phyloP scores from a whole-genome alignment of 2,888 invertebrate species.

The Diadromus collaris region DNA sequence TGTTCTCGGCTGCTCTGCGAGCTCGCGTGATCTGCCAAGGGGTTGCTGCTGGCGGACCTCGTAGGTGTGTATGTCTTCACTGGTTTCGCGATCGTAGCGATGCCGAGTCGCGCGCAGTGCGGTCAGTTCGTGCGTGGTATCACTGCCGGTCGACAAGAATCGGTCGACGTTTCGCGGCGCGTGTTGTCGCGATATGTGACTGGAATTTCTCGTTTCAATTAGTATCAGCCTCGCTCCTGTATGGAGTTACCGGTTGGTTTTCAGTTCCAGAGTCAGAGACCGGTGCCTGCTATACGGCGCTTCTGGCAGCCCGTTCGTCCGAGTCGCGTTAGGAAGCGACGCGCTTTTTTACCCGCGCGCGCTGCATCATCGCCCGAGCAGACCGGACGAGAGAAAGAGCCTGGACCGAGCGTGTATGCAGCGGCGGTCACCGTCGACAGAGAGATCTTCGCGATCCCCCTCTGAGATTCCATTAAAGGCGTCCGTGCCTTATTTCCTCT shows the following conservation, averaged over 20 bases:
- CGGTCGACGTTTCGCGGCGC: conserved; percentile 58
- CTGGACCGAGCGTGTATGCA: conserved; percentile 25
- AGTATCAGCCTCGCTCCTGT: conserved; percentile 60
- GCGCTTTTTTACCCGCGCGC: conserved; percentile 49
- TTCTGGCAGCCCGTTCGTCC: conserved; percentile 19
- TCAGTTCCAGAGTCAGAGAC: not conserved
- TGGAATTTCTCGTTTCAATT: conserved; percentile 68
- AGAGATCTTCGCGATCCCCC: conserved; percentile 52
- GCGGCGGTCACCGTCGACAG: conserved; percentile 35
- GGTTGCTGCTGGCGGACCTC: conserved; percentile 34
- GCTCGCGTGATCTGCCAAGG: conserved; percentile 56
- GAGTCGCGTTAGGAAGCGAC: conserved; percentile 50
- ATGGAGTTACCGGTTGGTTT: conserved; percentile 15
- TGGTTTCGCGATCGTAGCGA: not conserved
- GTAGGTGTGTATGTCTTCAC: conserved; percentile 10
- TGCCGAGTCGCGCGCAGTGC: not conserved
- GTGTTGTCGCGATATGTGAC: conserved; percentile 61
- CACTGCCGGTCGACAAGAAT: conserved; percentile 60
- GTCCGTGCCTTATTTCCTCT: conserved; percentile 58
- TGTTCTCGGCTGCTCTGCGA: conserved; percentile 39
- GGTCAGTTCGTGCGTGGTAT: conserved; percentile 16
- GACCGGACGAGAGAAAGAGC: conserved; percentile 53
- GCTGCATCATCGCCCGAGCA: conserved; percentile 27
- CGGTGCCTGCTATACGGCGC: conserved; percentile 7
- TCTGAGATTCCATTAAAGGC: conserved; percentile 61